A percentile compares a stretch with the other conserved stretches of the same genome.
These are phyloP conservation scores for Ctenodactylus gundi DNA, from an alignment of 2,113 vertebrate species.

Conservation along the genomic window DNA sequence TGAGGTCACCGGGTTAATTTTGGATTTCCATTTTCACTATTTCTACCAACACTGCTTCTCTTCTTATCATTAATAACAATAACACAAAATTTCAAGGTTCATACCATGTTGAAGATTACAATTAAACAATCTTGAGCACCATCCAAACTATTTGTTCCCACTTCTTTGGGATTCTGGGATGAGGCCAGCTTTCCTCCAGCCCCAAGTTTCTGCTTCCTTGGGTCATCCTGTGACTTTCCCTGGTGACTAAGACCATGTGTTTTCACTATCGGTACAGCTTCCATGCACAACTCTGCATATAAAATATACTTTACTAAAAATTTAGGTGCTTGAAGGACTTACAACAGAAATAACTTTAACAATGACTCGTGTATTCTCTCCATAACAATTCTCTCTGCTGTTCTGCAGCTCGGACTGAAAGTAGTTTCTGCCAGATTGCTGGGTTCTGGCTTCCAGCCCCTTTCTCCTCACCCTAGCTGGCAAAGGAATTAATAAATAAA, in stretches of 20 bases:
- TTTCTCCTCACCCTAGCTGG: not conserved
- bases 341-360: not conserved
- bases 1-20: not conserved
- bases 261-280: not conserved
- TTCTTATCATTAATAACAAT: not conserved
- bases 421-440: not conserved
- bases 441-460: not conserved
- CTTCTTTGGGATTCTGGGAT: not conserved
- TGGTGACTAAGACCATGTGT: rapidly evolving
- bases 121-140: not conserved
- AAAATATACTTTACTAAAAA: not conserved
- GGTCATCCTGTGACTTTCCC: not conserved
- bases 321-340: not conserved
- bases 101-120: not conserved
- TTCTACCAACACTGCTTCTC: not conserved
- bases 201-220: not conserved
- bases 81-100: not conserved
- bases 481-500: not conserved
- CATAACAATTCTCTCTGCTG: not conserved
- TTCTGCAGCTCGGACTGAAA: not conserved
- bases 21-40: not conserved
- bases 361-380: not conserved
- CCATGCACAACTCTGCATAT: not conserved
- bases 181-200: not conserved
- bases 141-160: not conserved